Base-by-base conservation (phyloP, 2,113 vertebrate species). In the Phalacrocorax carbo region DNA sequence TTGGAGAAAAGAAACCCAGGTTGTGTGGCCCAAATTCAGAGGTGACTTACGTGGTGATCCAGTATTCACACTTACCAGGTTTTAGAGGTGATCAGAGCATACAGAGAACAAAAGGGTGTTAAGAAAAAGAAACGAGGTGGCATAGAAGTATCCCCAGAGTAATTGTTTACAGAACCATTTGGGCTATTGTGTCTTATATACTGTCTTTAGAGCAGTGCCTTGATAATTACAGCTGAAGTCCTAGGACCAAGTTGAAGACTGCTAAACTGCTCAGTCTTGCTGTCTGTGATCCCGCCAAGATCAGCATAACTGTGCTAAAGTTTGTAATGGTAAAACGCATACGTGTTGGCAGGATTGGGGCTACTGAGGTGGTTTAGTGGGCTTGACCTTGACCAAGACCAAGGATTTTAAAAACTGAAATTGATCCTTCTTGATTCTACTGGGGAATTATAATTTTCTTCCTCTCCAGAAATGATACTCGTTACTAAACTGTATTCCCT, bases 191-290 rank as follows among this genome's bases (percentile, higher is more conserved):
- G 72, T 94, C 83, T 96, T 16, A 80, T 86, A 82, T 87, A 87
- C 82, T 89, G 75, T 86, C 91, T 80, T 91, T 82, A 79, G 91
- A 96, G 85, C 84, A 94, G 96, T 92, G 89, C 96, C 90, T 96
- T 77, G 38, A 95, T 90, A 87, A 85, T 90, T 93, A 76, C 82
- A 82, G 80, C 94, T 88, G 70, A 75, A 82, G 54, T 93, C 93
- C 25, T 93, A 86, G 96, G 62, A 94, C 80, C 88, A 80, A 91
- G 80, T 73, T 92, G 82, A 95, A 96, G 71, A 93, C 57, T 16
- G 21, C 88, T 96, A 64, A 96, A 93, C 78, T 88, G 32, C 95
- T 52, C 52, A 65, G 38, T 93, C 80, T 94, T 82, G 65, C n/a
- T 83, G 27, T 75, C 44, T 82, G 69, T 66, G n/a, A 57, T 86